Base-by-base conservation (phyloP, 2,888 invertebrate genomes). In the Agrochola litura region DNA sequence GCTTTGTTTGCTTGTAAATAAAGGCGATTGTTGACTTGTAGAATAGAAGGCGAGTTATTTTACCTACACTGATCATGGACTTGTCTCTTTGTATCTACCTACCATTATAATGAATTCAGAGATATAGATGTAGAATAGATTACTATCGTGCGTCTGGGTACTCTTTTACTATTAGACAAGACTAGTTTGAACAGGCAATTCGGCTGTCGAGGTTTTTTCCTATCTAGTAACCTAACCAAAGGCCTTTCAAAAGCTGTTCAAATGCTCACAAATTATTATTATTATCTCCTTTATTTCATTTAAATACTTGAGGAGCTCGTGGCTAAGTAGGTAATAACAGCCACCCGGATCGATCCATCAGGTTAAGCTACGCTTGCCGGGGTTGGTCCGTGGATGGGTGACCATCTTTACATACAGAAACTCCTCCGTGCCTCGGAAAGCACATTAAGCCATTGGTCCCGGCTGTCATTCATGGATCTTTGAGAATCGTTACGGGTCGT, bases 1-100 rank as follows among this genome's bases (percentile, higher is more conserved):
- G 76, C 83, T 86, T 83, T 83, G 77, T 81, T 79, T 82, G 77
- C 69, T 82, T 82, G 67, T 67, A 66, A 77, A 82, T 73, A 78
- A 25, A 77, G 60, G 14, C 60, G n/a, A 19, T 49, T 81, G 78
- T 76, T 58, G 76, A 82, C 37, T 81, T 76, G 49, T 81, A 4
- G 66, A 67, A 61, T 56, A 37, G 52, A 6, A 37, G 22, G 60
- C 30, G 16, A 73, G 52, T 46, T 46, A 74, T 80, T 73, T 61
- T 54, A 43, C 37, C 37, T 37, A 22, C 25, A 52, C 6, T 76
- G 43, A 30, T 52, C 37, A n/a, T 67, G 5, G 10, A 65, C 25
- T 22, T 41, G 63, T 10, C 22, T 61, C 10, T 61, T 9, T 30
- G 19, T 37, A 37, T 30, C 30, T 61, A 19, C 30, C 2, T 30